phyloP scores from a whole-genome alignment of 2,113 vertebrate genomes.

The Xiphias gladius region DNA sequence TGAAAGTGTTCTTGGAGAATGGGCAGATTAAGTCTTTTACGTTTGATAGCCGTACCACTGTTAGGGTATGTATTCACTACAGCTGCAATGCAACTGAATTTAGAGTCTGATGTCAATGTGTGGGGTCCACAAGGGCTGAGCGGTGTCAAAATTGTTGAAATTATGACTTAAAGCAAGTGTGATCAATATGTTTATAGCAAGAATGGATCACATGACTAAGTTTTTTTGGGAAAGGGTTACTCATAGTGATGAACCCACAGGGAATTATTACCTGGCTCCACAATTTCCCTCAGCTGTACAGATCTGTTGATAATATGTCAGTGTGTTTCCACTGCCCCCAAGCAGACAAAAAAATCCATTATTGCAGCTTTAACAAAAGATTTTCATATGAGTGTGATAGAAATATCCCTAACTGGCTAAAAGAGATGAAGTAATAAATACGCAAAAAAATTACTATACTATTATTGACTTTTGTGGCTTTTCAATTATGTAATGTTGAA shows the following conservation, averaged over 20 bases:
- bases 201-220: not conserved
- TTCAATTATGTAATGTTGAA: not conserved
- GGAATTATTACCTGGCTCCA: not conserved
- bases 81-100: conserved; percentile 3
- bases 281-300: too few species aligned
- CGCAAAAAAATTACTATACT: not conserved
- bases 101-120: not conserved
- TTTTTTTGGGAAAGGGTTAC: not conserved
- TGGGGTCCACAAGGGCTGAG: not conserved
- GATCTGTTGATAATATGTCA: too few species aligned
- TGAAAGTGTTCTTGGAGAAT: conserved; percentile 99
- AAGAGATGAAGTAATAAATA: not conserved
- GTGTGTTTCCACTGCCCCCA: not conserved
- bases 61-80: conserved; percentile 87
- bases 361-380: too few species aligned
- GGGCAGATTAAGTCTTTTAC: conserved; percentile 99
- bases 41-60: conserved; percentile 97
- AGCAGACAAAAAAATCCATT: not conserved
- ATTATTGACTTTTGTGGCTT: not conserved
- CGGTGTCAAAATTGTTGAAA: not conserved
- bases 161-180: not conserved
- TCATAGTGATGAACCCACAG: not conserved
- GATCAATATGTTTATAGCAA: conserved; percentile 1
- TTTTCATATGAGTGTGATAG: not conserved
- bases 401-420: not conserved